Evolutionary conservation across 2,797 vertebrate genomes (phyloP), one percentile per base, ranked within the genome.

Genomic region (Chiropotes sagulatus): DNA sequence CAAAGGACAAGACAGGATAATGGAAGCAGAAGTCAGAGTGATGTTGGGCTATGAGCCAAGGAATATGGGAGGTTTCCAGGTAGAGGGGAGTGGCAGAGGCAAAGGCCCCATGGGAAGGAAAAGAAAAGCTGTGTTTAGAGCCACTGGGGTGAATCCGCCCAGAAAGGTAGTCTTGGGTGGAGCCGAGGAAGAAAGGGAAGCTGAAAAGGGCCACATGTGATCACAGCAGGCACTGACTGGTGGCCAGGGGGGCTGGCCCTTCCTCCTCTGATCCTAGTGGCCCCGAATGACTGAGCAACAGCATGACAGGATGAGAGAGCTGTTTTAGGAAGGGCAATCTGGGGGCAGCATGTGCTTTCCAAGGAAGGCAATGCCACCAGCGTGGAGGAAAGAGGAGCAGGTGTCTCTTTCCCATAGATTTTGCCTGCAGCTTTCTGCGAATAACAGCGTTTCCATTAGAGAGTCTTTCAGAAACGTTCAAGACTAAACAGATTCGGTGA

Each of bases 101-200:
- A 58, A 67, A 87, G 30, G 24, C 24, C 41, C 22, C 64, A 17
- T 2, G 17, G 0, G 50, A 14, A 19, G n/a, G 46, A 41, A 50
- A 15, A 30, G 10, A 7, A 48, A 83, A 87, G 20, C 20, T 33
- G 11, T 1, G 9, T 64, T 83, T 87, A 64, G 90, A 81, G 11
- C 8, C 8, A 0, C 15, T 6, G 1, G 24, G 15, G 48, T 15
- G 30, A 41, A 33, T 41, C 41, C 10, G 24, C 24, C 52, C 39
- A 36, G 48, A 46, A 6, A 7, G 44, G 78, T 30, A 73, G 57
- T 41, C n/a, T n/a, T 36, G 50, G 5, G 10, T 50, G 58, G 14
- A 24, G 8, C 4, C 0, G 4, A 1, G 13, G 41, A 48, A 1
- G 17, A 7, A n/a, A 28, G 19, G 15, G n/a, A 5, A 7, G 33